Conservation (phyloP, 1,140 invertebrate genomes). For the Drosophila kikkawai region DNA sequence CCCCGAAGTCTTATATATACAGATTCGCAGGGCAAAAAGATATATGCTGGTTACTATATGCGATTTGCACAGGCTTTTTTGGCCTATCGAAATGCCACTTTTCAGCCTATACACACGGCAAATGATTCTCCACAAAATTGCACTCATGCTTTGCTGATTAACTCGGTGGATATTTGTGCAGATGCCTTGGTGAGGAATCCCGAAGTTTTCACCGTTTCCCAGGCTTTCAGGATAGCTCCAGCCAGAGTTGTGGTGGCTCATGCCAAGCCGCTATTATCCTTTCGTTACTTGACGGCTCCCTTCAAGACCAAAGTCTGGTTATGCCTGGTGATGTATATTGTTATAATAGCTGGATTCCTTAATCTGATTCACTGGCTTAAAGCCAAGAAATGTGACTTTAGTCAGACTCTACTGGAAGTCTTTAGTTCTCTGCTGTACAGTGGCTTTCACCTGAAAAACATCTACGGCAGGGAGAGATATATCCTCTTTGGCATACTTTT, state of each 20-base stretch:
- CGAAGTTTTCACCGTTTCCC: slow-evolving; percentile 21
- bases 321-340: slow-evolving; percentile 34
- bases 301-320: slow-evolving; percentile 52
- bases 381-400: slow-evolving; percentile 46
- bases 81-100: slow-evolving; percentile 32
- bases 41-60: slow-evolving; percentile 57
- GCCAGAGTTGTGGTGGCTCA: slow-evolving; percentile 57
- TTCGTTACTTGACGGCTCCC: slow-evolving; percentile 51
- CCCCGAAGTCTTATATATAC: slow-evolving; percentile 51
- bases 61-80: slow-evolving; percentile 46
- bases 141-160: slow-evolving; percentile 14
- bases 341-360: slow-evolving; percentile 35
- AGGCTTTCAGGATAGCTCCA: slow-evolving; percentile 34
- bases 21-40: slow-evolving; percentile 2
- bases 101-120: slow-evolving; percentile 25
- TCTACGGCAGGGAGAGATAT: slow-evolving; percentile 41
- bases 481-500: slow-evolving; percentile 53
- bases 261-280: slow-evolving; percentile 36
- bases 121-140: slow-evolving; percentile 41
- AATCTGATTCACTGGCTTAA: slow-evolving; percentile 52
- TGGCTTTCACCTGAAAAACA: slow-evolving; percentile 22
- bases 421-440: slow-evolving; percentile 46
- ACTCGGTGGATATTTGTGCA: slow-evolving; percentile 53
- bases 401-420: slow-evolving; percentile 54
- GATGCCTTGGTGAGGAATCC: slow-evolving; percentile 45